A percentile compares a stretch with the other conserved stretches of the same genome.
These are phyloP conservation scores for Camponotus fellah DNA, from an alignment of 2,888 invertebrate species.

Conservation along the genomic window DNA sequence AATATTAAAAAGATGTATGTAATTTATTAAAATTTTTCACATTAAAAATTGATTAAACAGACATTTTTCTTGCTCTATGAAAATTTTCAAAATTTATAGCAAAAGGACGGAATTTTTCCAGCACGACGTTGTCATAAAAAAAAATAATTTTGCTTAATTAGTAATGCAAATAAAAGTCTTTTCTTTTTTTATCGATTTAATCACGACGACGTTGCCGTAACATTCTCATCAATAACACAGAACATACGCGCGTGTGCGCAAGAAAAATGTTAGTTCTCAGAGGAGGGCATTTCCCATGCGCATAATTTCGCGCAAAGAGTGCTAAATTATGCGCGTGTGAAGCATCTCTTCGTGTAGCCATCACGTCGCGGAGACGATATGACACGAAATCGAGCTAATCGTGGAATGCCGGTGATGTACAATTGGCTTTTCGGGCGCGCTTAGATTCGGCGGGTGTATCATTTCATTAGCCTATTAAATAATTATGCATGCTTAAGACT, in stretches of 20 bases:
- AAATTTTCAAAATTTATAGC: neutral
- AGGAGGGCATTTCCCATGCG: constrained; percentile 33
- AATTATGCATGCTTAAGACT: constrained; percentile 76
- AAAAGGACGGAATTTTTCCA: neutral
- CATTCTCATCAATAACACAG: constrained; percentile 22
- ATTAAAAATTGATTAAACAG: neutral
- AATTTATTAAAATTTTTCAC: neutral
- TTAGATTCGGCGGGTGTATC: constrained; percentile 82
- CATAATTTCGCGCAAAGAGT: constrained; percentile 40
- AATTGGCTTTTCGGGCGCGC: constrained; percentile 78
- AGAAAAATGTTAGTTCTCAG: constrained; percentile 44
- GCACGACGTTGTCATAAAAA: neutral
- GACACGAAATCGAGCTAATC: constrained; percentile 62
- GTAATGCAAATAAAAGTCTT: neutral
- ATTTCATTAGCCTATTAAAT: constrained; percentile 83
- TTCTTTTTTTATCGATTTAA: neutral
- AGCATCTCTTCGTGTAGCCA: constrained; percentile 9
- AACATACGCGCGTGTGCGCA: neutral
- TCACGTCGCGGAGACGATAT: constrained; percentile 19
- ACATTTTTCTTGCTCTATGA: neutral
- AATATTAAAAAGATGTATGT: neutral
- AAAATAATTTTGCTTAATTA: neutral
- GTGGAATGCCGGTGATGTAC: constrained; percentile 70
- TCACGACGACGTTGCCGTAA: neutral
- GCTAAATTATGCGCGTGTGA: constrained; percentile 47